Evolutionary conservation across 2,113 vertebrate species (phyloP), one percentile per base, ranked within the genome.

Genomic region (Atherinomorus stipes): DNA sequence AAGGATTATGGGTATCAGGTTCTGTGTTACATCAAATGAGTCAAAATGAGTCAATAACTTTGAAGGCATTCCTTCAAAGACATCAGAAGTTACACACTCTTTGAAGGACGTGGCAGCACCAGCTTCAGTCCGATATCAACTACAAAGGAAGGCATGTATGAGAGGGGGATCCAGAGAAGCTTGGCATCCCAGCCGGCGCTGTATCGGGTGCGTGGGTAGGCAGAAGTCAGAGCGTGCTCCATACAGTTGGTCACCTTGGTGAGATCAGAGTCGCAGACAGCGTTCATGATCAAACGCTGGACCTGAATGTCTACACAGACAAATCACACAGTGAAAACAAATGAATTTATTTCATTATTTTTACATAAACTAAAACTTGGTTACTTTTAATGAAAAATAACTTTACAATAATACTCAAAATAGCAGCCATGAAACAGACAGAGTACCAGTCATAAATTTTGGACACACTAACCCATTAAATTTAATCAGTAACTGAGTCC

Each of bases 121-220:
- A 94, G 76, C 71, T 89, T 91, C 52, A 99, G 92, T 4, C 80
- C 89, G 5, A 93, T 51, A 64, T 98, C 97, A 7, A 96, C 90
- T 0, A 99, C 70, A 61, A 88, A 93, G 64, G 96, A 88, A 4
- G 97, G 97, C 89, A 97, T 94, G 85, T 98, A 98, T 23, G 97
- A 97, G 15, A 95, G 93, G 0, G 97, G 97, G 76, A 99, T 93
- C 97, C 97, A 99, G 61, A 96, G 52, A 13, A 99, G 80, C 64
- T 98, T 99, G 89, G 97, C 97, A 0, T 98, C 97, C 97, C 97
- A 98, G 80, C 97, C 97, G 0, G 96, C 95, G 22, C 95, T 97
- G 90, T 99, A 98, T 63, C 96, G 95, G 60, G 94, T 94, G 13
- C 96, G 94, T 0, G 97, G 97, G 88, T 97, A 71, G 1, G 75